Evolutionary conservation across 2,797 vertebrate species (phyloP).

Genomic region (Notamacropus eugenii): DNA sequence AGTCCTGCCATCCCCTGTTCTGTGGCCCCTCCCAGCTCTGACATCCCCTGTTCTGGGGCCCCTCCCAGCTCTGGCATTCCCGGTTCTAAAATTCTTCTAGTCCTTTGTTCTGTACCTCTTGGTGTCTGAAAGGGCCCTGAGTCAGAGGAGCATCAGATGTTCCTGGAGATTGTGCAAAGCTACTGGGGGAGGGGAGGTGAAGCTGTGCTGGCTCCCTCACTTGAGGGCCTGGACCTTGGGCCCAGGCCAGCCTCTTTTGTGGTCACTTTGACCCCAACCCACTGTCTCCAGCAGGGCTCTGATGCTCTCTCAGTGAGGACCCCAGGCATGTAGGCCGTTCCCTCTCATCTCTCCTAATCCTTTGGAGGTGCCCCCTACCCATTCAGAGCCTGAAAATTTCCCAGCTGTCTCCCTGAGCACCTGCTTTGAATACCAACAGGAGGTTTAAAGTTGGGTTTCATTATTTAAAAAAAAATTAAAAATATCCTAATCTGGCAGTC

Average conservation of each 20-base stretch:
- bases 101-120: neutral
- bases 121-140: neutral
- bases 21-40: too few relatives aligned
- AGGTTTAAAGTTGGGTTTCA: conserved; percentile 68
- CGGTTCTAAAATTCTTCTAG: neutral
- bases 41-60: too few relatives aligned
- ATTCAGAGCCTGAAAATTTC: neutral
- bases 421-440: conserved; percentile 25
- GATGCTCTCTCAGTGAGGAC: neutral
- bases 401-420: conserved; percentile 15
- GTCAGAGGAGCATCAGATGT: neutral
- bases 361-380: neutral
- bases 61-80: too few relatives aligned
- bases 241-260: neutral
- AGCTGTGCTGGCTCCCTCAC: neutral
- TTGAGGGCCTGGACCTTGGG: too few relatives aligned
- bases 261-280: neutral
- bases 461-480: conserved; percentile 62
- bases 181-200: neutral
- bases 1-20: neutral
- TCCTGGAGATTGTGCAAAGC: neutral
- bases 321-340: neutral
- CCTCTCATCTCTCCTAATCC: neutral
- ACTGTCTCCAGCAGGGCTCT: neutral
- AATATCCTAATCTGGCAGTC: neutral